Evolutionary conservation across 1,140 invertebrate genomes (phyloP), one percentile per base, ranked within the genome.

Genomic region (Oryctes rhinoceros): DNA sequence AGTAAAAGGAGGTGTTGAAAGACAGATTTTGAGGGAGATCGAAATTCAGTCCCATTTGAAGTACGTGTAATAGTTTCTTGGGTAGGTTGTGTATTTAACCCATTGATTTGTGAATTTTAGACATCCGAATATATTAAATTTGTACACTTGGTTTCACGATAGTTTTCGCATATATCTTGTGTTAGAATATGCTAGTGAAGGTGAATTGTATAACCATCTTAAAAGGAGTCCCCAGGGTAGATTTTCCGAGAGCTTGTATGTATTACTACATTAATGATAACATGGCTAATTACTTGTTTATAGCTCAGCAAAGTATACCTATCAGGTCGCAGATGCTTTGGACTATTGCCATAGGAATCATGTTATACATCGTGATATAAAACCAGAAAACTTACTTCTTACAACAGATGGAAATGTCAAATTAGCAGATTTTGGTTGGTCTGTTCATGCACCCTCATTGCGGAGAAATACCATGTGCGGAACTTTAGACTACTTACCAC

Each of bases 361-460:
- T 85, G 96, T 98, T 0, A 98, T 98, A 83, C 97, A 98, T 86
- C 90, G 96, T 84, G 95, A 96, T 88, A 93, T 98, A 7, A 98
- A 97, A 87, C 96, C 96, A 18, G 96, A 97, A 87, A 98, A 98
- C 89, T 91, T 98, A n/a, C 87, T 97, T 15, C 88, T 98, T 0
- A 93, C 93, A 0, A 88, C 90, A 11, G 90, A 91, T 76, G 95
- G 95, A 81, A 92, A 97, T 86, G 89, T 98, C 0, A 98, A 98
- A 89, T 90, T 98, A 76, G 95, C 96, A 48, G 97, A 98, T 87
- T 98, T 98, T 91, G 97, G 97, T 0, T 98, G 96, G 96, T 97
- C 96, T 18, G 96, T 97, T 9, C 96, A 98, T 89, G 95, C 96
- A 5, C 95, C 96, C 7, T 95, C 94, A 35, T 93, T 80, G 81